Evolutionary conservation across 2,888 invertebrate species (phyloP), one percentile per base, ranked within the genome.

Genomic region (Trachelus stipa): DNA sequence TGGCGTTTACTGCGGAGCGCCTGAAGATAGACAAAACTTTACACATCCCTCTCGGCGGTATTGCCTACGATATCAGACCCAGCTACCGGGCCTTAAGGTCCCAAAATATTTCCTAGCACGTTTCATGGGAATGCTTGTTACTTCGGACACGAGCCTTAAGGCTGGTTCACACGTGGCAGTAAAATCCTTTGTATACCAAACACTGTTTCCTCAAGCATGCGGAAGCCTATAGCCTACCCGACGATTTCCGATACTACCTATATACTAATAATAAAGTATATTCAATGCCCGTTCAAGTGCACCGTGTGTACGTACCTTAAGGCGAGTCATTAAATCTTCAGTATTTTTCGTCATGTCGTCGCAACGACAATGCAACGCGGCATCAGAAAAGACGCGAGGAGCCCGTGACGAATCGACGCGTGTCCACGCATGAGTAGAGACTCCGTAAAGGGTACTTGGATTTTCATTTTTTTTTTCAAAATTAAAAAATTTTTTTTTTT

Each of bases 391-490:
- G 56, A 56, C 56, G 56, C 56, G 56, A 56, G 56, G 56, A 56
- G 9, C 56, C 56, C 56, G 23, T 2, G 56, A 56, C 56, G 1
- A 56, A 56, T 56, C 56, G 56, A 56, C 56, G 56, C 56, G 56
- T 56, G 56, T 56, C 56, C 23, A 9, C 6, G 56, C 56, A 56
- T 56, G 56, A 56, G 56, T 23, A 23, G 31, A 11, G 73, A 9
- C 56, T 12, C 30, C 35, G 11, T 37, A 40, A 31, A 37, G 37
- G 34, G 12, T 73, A 30, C 40, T 34, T 73, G 31, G 23, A 15
- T 33, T 34, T 71, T 76, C 30, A 31, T 34, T 71, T 12, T 71
- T 76, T 71, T 76, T 34, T 69, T 30, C 12, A 31, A 69, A 34
- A n/a, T 56, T 23, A 23, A 4, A 6, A 56, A 23, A 2, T 1